phyloP scores from a whole-genome alignment of 1,140 invertebrate genomes.

The Drosophila pectinifera region DNA sequence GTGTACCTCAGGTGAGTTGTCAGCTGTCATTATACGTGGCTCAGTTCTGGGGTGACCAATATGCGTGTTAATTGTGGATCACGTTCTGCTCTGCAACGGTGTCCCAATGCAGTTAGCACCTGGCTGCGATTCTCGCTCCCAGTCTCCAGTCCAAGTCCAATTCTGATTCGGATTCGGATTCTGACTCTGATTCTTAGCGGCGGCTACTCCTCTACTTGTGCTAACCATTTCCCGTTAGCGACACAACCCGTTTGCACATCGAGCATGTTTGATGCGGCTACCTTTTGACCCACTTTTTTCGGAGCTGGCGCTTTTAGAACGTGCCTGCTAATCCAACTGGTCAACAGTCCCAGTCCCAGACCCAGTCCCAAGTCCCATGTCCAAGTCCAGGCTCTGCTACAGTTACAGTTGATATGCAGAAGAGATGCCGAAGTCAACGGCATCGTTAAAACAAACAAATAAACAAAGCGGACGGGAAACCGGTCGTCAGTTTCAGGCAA shows the following conservation, averaged over 20 bases:
- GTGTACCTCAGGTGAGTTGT: conserved; percentile 89
- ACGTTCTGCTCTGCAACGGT: conserved; percentile 65
- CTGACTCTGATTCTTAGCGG: conserved; percentile 50
- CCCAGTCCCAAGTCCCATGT: conserved; percentile 38
- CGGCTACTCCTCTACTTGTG: conserved; percentile 38
- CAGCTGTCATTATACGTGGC: conserved; percentile 29
- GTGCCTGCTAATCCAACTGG: conserved; percentile 70
- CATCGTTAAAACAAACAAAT: conserved; percentile 67
- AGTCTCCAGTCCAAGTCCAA: conserved; percentile 11
- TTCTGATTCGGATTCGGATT: conserved; percentile 31
- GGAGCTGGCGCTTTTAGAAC: conserved; percentile 64
- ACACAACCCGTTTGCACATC: conserved; percentile 69
- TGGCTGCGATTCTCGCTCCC: conserved; percentile 52
- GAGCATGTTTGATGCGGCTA: conserved; percentile 52
- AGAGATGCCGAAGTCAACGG: conserved; percentile 56
- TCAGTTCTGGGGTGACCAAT: conserved; percentile 13
- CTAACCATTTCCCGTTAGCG: conserved; percentile 68
- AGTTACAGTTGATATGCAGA: conserved; percentile 63
- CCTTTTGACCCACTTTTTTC: conserved; percentile 48
- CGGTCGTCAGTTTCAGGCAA: conserved; percentile 33
- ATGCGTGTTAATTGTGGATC: conserved; percentile 64
- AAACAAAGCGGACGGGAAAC: conserved; percentile 55
- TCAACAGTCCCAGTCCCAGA: conserved; percentile 52
- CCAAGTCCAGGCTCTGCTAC: conserved; percentile 53
- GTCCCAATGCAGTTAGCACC: conserved; percentile 67